Conservation (phyloP, 2,888 invertebrate species). For the Zaprionus bogoriensis region DNA sequence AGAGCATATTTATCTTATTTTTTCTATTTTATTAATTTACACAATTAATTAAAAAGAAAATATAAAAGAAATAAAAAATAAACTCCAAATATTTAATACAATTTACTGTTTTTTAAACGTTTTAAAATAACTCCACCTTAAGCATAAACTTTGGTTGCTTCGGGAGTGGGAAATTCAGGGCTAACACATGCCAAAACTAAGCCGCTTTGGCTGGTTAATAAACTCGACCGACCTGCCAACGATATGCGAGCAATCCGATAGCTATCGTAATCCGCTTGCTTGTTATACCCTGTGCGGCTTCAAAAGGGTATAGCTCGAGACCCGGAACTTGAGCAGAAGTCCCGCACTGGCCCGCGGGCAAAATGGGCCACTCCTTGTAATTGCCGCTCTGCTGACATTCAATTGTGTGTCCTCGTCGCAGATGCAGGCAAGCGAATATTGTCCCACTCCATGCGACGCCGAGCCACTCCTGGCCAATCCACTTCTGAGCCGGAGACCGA, state of each 20-base stretch:
- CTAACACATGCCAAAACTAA: not conserved
- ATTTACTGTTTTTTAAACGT: not conserved
- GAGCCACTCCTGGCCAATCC: not conserved
- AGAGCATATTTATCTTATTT: not conserved
- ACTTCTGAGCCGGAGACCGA: not conserved
- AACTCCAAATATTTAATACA: not conserved
- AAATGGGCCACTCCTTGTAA: constrained; percentile 64
- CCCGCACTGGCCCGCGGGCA: constrained; percentile 32
- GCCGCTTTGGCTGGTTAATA: not conserved
- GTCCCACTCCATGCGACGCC: too few species aligned
- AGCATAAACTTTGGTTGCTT: too few species aligned
- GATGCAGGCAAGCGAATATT: constrained; percentile 35
- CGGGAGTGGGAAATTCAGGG: not conserved
- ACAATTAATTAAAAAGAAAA: too few species aligned
- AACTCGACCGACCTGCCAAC: too few species aligned
- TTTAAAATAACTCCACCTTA: not conserved
- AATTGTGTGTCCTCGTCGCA: constrained; percentile 52
- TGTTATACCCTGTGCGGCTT: not conserved
- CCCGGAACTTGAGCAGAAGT: constrained; percentile 24
- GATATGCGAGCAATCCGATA: not conserved
- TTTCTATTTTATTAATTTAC: not conserved
- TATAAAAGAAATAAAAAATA: too few species aligned
- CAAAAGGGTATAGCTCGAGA: constrained; percentile 38
- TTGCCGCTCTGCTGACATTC: constrained; percentile 58
- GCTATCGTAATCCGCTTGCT: not conserved